These are phyloP conservation scores for Heliothis subflexa DNA, from an alignment of 1,140 invertebrate species.

Conservation along the genomic window DNA sequence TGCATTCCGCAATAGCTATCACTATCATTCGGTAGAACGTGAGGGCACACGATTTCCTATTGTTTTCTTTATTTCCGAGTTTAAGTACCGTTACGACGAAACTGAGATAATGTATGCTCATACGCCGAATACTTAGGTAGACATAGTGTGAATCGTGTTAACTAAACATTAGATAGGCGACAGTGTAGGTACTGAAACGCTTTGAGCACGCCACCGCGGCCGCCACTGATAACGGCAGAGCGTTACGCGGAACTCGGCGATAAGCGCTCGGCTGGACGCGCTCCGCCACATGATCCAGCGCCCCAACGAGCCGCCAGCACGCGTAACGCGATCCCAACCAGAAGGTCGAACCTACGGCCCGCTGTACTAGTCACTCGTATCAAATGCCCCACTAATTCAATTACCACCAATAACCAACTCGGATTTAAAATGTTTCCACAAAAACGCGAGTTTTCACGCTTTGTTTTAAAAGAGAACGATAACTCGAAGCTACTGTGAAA, in stretches of 20 bases:
- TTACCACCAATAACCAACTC: background rate
- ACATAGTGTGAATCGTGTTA: background rate
- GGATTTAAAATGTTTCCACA: background rate
- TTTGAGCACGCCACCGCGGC: conserved; percentile 38
- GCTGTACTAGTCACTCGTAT: background rate
- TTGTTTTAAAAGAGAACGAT: conserved; percentile 62
- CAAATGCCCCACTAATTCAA: background rate
- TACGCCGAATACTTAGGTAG: background rate
- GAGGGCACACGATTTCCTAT: background rate
- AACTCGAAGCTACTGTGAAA: conserved; percentile 51
- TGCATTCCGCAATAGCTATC: background rate
- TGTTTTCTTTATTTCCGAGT: background rate
- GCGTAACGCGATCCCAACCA: background rate
- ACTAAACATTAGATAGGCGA: conserved; percentile 9
- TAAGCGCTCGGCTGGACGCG: conserved; percentile 23
- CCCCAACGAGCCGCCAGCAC: conserved; percentile 4
- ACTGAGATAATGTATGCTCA: background rate
- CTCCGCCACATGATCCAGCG: conserved; percentile 30
- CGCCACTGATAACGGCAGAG: conserved; percentile 33
- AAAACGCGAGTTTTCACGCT: background rate
- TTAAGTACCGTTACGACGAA: background rate
- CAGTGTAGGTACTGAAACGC: conserved; percentile 29
- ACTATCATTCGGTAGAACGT: background rate
- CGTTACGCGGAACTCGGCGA: conserved; percentile 40
- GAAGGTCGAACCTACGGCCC: background rate